phyloP scores from a whole-genome alignment of 2,797 vertebrate genomes.

The Acrossocheilus fasciatus region DNA sequence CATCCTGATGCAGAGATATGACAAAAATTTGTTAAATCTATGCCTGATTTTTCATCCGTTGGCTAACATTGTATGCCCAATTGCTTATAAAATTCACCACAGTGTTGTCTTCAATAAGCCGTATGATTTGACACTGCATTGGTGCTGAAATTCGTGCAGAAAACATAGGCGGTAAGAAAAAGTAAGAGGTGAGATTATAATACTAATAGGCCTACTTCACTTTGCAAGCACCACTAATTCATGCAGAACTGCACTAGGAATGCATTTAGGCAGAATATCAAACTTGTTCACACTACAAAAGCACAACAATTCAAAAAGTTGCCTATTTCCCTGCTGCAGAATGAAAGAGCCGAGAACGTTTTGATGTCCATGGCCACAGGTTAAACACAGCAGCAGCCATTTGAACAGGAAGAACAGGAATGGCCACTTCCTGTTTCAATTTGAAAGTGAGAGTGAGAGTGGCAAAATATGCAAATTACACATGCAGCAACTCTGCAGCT shows the following conservation, averaged over 20 bases:
- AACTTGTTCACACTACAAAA: background rate
- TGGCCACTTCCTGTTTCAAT: background rate
- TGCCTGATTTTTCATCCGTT: background rate
- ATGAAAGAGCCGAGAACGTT: background rate
- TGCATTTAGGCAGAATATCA: background rate
- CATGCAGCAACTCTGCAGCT: background rate
- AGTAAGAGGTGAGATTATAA: background rate
- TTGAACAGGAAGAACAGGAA: background rate
- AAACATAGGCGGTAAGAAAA: too few relatives aligned
- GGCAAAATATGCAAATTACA: background rate
- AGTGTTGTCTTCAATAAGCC: too few relatives aligned
- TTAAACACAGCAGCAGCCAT: background rate
- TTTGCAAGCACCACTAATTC: background rate
- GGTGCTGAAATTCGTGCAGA: too few relatives aligned
- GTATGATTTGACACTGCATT: too few relatives aligned
- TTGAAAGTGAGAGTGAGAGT: too few relatives aligned
- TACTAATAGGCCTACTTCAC: background rate
- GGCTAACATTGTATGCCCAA: background rate
- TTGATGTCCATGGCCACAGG: background rate
- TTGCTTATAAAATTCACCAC: too few relatives aligned
- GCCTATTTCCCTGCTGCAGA: background rate
- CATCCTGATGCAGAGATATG: background rate
- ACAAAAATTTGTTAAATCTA: background rate
- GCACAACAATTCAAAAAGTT: background rate
- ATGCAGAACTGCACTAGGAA: background rate